Evolutionary conservation across 2,797 vertebrate species (phyloP).

Genomic region (Falco berigora): DNA sequence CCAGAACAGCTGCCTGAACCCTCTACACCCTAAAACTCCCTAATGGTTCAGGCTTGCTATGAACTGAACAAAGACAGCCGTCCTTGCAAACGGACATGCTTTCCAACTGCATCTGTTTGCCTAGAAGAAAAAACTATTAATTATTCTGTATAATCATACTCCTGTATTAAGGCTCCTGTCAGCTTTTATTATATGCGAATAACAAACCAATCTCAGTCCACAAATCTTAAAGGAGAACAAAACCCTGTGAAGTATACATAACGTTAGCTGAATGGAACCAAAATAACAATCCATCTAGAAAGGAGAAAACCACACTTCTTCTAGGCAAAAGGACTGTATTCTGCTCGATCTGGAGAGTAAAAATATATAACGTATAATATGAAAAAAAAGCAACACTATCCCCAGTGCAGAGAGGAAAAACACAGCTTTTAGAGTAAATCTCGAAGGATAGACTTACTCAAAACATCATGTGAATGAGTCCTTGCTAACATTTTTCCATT

Average conservation of each 20-base stretch:
- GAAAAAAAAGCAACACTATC: background rate
- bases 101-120: background rate
- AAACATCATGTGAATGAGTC: background rate
- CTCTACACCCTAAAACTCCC: background rate
- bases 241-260: background rate
- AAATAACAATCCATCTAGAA: background rate
- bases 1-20: background rate
- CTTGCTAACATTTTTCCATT: background rate
- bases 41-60: background rate
- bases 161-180: background rate
- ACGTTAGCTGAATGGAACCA: background rate
- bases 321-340: background rate
- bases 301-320: background rate
- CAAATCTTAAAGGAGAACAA: background rate
- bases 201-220: background rate
- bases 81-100: background rate
- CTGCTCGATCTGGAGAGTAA: background rate
- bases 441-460: background rate
- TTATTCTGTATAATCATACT: conserved; percentile 37
- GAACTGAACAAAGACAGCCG: background rate
- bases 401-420: background rate
- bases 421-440: background rate
- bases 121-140: conserved; percentile 22
- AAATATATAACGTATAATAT: background rate
- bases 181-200: background rate